Percentiles rank a stretch among this genome's conserved stretches.
Conservation (phyloP, 2,797 vertebrate genomes). For the Amphiprion clarkii region DNA sequence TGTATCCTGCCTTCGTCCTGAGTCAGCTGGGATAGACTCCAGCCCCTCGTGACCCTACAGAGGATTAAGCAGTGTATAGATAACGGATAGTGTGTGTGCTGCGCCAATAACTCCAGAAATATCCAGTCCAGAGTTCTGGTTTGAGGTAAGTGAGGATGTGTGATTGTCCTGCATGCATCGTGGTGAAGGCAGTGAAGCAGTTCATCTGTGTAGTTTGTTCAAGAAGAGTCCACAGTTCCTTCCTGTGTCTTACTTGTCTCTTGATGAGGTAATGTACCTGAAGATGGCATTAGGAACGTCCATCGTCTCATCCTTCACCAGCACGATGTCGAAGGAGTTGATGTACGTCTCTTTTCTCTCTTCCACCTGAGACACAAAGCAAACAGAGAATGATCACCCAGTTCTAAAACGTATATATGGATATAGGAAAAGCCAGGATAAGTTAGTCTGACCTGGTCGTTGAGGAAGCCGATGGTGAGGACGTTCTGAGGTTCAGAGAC, state of each 20-base stretch:
- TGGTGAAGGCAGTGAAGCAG: slow-evolving; percentile 9
- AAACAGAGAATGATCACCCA: neutral
- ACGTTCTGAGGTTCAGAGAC: slow-evolving; percentile 82
- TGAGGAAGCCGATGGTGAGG: slow-evolving; percentile 91
- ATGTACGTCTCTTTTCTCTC: slow-evolving; percentile 86
- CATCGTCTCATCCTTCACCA: slow-evolving; percentile 89
- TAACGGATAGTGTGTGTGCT: neutral
- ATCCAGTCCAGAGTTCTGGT: slow-evolving; percentile 4
- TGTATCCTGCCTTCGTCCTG: too few species aligned
- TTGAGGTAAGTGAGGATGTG: slow-evolving; percentile 54
- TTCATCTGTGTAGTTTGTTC: neutral
- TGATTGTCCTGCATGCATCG: slow-evolving; percentile 23
- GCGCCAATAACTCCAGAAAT: slow-evolving; percentile 4
- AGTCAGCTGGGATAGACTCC: too few species aligned
- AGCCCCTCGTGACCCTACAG: too few species aligned
- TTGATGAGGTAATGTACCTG: slow-evolving; percentile 74
- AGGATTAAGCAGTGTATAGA: too few species aligned
- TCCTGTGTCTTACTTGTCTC: slow-evolving; percentile 39
- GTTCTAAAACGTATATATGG: fast-evolving
- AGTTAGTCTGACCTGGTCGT: slow-evolving; percentile 86
- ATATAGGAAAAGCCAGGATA: neutral
- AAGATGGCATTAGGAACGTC: slow-evolving; percentile 89
- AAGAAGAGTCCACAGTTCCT: neutral
- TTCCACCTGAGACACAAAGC: slow-evolving; percentile 83
- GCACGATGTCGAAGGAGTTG: slow-evolving; percentile 89